A percentile compares a stretch with the other conserved stretches of the same genome.
phyloP scores from a whole-genome alignment of 92 coral and sea anemone genomes.

The Zoanthus sociatus region DNA sequence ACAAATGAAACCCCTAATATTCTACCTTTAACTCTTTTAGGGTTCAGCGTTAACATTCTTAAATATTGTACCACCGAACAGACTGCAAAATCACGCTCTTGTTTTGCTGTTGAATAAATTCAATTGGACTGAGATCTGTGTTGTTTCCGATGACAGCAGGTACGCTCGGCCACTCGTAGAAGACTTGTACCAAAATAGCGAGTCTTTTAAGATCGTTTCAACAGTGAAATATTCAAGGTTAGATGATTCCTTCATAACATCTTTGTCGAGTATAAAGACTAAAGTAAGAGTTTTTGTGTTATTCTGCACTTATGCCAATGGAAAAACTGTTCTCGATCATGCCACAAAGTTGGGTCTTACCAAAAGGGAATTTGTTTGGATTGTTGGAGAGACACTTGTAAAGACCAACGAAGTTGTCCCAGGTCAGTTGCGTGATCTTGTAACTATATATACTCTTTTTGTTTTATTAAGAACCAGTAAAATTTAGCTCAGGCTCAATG shows the following conservation, averaged over 20 bases:
- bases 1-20: not conserved
- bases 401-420: not conserved
- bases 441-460: too few relatives aligned
- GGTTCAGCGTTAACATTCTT: constrained; percentile 13
- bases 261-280: constrained; percentile 12
- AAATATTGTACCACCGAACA: constrained; percentile 30
- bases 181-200: constrained; percentile 7
- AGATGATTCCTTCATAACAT: constrained; percentile 14
- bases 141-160: constrained; percentile 16
- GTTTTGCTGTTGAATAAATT: constrained; percentile 18
- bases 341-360: constrained; percentile 28
- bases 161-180: constrained; percentile 22
- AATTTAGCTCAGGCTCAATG: too few relatives aligned
- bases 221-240: constrained; percentile 19
- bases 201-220: constrained; percentile 26
- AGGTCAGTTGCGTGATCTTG: not conserved
- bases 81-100: constrained; percentile 30
- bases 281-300: constrained; percentile 40
- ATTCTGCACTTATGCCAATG: not conserved
- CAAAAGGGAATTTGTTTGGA: constrained; percentile 23
- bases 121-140: constrained; percentile 28
- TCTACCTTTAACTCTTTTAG: not conserved
- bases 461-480: too few relatives aligned
- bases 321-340: not conserved
- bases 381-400: constrained; percentile 43